Conservation (phyloP, 1,140 invertebrate genomes). For the Rhyzopertha dominica region DNA sequence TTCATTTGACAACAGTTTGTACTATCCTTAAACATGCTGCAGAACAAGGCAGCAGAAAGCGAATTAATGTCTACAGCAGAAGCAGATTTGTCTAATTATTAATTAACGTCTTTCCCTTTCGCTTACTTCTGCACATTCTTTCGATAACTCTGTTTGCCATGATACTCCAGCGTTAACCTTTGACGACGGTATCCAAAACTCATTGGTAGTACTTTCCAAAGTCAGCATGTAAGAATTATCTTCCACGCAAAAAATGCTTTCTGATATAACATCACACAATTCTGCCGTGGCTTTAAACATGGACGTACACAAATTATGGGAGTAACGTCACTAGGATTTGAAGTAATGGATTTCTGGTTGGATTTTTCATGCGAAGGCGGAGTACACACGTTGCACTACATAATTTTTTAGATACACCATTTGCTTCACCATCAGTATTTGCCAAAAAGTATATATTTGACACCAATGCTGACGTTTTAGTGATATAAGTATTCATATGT, state of each 20-base stretch:
- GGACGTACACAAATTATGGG: no score
- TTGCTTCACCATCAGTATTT: no score
- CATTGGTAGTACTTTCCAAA: conserved; percentile 21
- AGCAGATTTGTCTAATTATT: neutral
- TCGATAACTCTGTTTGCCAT: conserved; percentile 4
- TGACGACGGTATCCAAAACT: conserved; percentile 26
- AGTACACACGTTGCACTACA: no score
- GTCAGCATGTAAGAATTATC: conserved; percentile 31
- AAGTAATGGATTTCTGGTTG: no score
- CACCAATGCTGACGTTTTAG: no score
- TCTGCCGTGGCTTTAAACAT: conserved; percentile 18
- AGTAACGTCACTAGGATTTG: no score
- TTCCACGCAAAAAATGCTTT: conserved; percentile 23
- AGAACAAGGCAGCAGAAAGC: neutral
- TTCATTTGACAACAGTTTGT: neutral
- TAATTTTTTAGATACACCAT: no score
- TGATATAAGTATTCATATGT: no score
- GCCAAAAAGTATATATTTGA: no score
- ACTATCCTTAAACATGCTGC: neutral
- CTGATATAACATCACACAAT: conserved; percentile 24
- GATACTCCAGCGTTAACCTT: conserved; percentile 10
- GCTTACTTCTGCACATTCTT: conserved; percentile 13
- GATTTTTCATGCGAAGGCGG: no score
- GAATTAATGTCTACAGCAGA: conserved; percentile 1
- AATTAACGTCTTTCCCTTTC: neutral